Percentiles rank a stretch among this genome's conserved stretches.
phyloP scores from a whole-genome alignment of 1,140 invertebrate species.

The Harpegnathos saltator region DNA sequence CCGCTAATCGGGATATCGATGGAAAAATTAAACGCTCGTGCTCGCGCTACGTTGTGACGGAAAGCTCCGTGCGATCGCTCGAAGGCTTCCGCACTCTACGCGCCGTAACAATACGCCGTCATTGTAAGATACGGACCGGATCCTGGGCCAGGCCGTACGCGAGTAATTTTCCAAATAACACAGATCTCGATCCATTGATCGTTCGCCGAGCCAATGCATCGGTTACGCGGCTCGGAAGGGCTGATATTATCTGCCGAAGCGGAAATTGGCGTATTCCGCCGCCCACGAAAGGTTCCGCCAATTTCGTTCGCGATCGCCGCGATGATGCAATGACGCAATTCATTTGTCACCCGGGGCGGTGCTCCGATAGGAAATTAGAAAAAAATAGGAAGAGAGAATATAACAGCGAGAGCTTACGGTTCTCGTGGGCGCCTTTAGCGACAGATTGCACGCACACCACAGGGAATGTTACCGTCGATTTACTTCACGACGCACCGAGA shows the following conservation, averaged over 20 bases:
- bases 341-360: conserved; percentile 38
- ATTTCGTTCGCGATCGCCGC: conserved; percentile 12
- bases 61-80: conserved; percentile 1
- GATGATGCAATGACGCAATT: conserved; percentile 37
- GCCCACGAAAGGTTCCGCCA: conserved; percentile 18
- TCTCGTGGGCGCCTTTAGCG: not conserved
- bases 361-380: not conserved
- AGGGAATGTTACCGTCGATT: not conserved
- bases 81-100: conserved; percentile 23
- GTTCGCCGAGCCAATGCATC: conserved; percentile 15
- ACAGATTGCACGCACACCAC: not conserved
- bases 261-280: conserved; percentile 25
- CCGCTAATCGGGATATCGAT: not conserved
- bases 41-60: not conserved
- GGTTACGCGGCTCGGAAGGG: conserved; percentile 16
- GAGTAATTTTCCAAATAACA: conserved; percentile 46
- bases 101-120: conserved; percentile 30
- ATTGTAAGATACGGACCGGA: conserved; percentile 14
- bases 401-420: conserved; percentile 13
- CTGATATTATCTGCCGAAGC: conserved; percentile 29
- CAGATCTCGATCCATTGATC: conserved; percentile 20
- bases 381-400: not conserved
- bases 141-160: not conserved
- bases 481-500: not conserved
- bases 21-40: not conserved